Evolutionary conservation across 1,140 invertebrate species (phyloP).

Genomic region (Meloidogyne chitwoodi): DNA sequence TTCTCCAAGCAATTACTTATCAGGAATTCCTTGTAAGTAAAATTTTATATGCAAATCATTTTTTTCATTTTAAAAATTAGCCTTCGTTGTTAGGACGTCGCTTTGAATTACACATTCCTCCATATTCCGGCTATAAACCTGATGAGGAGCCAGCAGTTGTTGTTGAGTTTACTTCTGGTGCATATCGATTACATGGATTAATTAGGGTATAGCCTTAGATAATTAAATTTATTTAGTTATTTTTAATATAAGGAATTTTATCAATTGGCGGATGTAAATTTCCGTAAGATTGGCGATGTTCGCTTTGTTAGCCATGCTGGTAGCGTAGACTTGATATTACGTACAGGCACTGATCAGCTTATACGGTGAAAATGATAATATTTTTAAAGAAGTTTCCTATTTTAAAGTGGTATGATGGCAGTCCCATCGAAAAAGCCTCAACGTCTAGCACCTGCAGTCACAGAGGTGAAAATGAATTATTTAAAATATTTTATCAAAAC

Average conservation of each 20-base stretch:
- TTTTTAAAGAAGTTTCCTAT: neutral
- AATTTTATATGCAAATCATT: neutral
- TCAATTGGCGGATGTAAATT: conserved; percentile 31
- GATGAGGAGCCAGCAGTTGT: conserved; percentile 34
- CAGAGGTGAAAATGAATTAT: neutral
- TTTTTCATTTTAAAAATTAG: neutral
- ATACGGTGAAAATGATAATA: conserved; percentile 8
- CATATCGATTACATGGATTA: conserved; percentile 38
- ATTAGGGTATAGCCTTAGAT: conserved; percentile 28
- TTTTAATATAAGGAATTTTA: conserved; percentile 37
- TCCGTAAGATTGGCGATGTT: conserved; percentile 36
- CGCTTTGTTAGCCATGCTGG: conserved; percentile 30
- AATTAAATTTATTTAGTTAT: neutral
- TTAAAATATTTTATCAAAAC: neutral
- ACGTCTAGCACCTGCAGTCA: conserved; percentile 32
- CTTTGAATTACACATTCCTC: conserved; percentile 14
- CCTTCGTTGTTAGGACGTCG: conserved; percentile 32
- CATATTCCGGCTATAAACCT: conserved; percentile 36
- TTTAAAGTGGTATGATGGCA: conserved; percentile 24
- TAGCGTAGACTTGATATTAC: conserved; percentile 25
- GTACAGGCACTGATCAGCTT: conserved; percentile 28
- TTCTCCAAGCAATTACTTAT: conserved; percentile 44
- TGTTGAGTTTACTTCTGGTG: conserved; percentile 38
- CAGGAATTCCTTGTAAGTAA: conserved; percentile 35
- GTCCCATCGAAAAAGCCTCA: conserved; percentile 29